phyloP scores from a whole-genome alignment of 2,888 invertebrate genomes.

The Notodonta dromedarius region DNA sequence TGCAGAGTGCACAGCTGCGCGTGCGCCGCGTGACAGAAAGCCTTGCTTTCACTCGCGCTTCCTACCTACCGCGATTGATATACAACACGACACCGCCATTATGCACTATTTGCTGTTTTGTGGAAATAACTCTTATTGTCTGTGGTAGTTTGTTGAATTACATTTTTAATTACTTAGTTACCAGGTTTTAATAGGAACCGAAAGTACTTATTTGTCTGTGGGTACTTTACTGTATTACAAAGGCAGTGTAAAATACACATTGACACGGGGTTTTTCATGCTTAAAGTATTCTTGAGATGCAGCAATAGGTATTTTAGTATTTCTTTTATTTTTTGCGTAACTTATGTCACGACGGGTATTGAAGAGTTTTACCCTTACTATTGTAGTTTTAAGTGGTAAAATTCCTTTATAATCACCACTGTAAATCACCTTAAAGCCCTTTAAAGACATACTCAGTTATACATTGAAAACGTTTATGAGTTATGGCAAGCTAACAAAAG shows the following conservation, averaged over 20 bases:
- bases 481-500: slow-evolving; percentile 30
- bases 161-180: background rate
- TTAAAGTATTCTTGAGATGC: too few species aligned
- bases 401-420: too few species aligned
- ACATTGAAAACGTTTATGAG: background rate
- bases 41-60: slow-evolving; percentile 54
- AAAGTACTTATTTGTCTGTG: too few species aligned
- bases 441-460: background rate
- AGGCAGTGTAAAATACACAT: too few species aligned
- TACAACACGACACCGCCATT: slow-evolving; percentile 49
- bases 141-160: background rate
- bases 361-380: background rate
- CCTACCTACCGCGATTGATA: slow-evolving; percentile 44
- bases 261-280: too few species aligned
- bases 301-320: too few species aligned
- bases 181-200: too few species aligned
- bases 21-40: slow-evolving; percentile 54
- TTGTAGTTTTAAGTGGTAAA: too few species aligned
- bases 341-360: too few species aligned
- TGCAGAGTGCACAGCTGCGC: slow-evolving; percentile 44
- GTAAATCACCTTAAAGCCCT: too few species aligned
- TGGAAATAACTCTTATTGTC: background rate
- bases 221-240: too few species aligned
- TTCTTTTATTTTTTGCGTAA: too few species aligned
- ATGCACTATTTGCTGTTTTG: slow-evolving; percentile 37